Base-by-base conservation (phyloP, 1,140 invertebrate genomes). In the Pissodes strobi region DNA sequence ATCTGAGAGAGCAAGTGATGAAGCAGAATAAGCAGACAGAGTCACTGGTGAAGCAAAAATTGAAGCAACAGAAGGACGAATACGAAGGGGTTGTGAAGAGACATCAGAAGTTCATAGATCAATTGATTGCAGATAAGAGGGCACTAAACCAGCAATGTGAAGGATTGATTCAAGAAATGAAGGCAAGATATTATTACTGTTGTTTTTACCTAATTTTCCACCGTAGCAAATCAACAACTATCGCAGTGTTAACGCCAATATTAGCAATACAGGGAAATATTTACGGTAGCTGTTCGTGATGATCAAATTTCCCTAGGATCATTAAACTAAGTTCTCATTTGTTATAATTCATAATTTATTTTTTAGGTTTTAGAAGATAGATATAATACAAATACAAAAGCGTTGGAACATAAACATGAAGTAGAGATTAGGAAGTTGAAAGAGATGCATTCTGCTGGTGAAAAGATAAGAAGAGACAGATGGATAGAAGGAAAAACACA, bases 61-160 rank as follows among this genome's bases (percentile, higher is more conserved):
- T 87, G n/a, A 80, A 82, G 6, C 79, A 82, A 13, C 83, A 87
- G 60, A 88, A 89, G 71, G 83, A 82, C 15, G 87, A 89, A 69
- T 87, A 84, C 63, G 87, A 88, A 65, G 75, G 74, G 1, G 80
- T 85, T 4, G 79, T 88, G 5, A 82, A 83, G 41, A 74, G 88
- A 1, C 87, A 89, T 72, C 87, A 89, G 58, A 85, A 85, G 55
- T 89, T 89, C 60, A 88, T 90, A 9, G 86, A 89, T 66, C 86
- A 87, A 75, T 68, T 89, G 30, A 82, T 89, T 1, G 79, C 81
- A 8, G 88, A 90, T 65, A 90, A 90, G 69, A 85, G 83, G 23
- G 75, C 81, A 0, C 74, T 89, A 12, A 87, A 83, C 53, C 85
- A 88, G 49, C 87, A 88, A 74, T 88, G 87, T 49, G 84, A 88